These are phyloP conservation scores for Loriculus beryllinus DNA, from an alignment of 2,797 vertebrate genomes.

Conservation along the genomic window DNA sequence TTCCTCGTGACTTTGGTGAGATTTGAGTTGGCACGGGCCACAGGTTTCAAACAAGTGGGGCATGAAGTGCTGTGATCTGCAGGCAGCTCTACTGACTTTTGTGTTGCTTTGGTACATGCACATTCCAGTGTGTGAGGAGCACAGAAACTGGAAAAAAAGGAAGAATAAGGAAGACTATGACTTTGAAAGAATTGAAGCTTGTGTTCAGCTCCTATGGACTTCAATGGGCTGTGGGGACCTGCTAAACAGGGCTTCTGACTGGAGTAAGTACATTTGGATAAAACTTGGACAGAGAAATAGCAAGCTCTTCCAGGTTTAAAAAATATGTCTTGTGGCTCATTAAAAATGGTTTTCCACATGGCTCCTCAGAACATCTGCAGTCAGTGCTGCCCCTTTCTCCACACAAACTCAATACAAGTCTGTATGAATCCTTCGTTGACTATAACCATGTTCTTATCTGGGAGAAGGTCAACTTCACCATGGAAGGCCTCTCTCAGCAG, in stretches of 20 bases:
- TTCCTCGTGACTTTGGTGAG: background rate
- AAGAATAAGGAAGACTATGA: background rate
- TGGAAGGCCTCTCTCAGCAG: background rate
- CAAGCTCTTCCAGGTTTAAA: background rate
- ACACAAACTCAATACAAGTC: background rate
- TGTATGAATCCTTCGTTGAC: background rate
- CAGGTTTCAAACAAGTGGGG: background rate
- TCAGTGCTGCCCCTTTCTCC: background rate
- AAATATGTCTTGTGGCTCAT: background rate
- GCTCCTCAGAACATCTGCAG: background rate
- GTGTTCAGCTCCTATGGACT: background rate
- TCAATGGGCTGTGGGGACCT: background rate
- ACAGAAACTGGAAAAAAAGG: background rate
- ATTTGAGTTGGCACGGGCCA: background rate
- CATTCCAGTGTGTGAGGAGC: background rate
- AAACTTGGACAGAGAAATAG: background rate
- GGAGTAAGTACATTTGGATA: background rate
- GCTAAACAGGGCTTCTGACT: background rate
- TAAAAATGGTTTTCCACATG: background rate
- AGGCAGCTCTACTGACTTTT: background rate
- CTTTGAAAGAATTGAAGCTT: background rate
- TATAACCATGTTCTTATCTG: background rate
- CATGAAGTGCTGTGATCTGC: background rate
- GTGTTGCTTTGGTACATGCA: background rate
- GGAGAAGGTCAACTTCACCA: background rate